Evolutionary conservation across 2,797 vertebrate genomes (phyloP).

Genomic region (Triplophysa bombifrons): DNA sequence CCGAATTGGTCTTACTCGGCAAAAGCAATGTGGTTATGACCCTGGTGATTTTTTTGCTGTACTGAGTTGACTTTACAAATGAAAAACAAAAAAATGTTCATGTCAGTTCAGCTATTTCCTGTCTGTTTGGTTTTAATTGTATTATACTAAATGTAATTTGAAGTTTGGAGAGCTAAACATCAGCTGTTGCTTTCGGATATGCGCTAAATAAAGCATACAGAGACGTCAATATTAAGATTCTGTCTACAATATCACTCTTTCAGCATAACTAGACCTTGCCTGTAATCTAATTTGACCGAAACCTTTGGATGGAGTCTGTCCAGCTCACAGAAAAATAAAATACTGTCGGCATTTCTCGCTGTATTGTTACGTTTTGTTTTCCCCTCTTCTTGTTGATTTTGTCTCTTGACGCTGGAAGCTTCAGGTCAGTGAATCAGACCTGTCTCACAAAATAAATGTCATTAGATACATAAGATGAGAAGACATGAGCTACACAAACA

Average conservation of each 20-base stretch:
- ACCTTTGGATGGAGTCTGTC: slow-evolving; percentile 24
- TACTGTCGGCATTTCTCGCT: slow-evolving; percentile 49
- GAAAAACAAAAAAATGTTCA: no score
- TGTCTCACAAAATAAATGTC: slow-evolving; percentile 21
- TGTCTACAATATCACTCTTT: neutral
- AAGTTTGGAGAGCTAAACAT: neutral
- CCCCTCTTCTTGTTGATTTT: slow-evolving; percentile 65
- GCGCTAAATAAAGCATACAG: neutral
- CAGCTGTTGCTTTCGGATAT: neutral
- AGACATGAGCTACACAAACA: neutral
- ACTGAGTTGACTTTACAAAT: no score
- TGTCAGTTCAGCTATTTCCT: no score
- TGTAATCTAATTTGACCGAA: neutral
- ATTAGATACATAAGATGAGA: slow-evolving; percentile 1
- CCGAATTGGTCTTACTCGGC: no score
- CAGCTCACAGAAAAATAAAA: slow-evolving; percentile 60
- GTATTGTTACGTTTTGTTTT: slow-evolving; percentile 56
- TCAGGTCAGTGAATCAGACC: slow-evolving; percentile 45
- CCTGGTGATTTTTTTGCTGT: no score
- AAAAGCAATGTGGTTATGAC: no score
- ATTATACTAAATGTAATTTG: neutral
- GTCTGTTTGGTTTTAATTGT: neutral
- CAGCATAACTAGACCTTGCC: neutral
- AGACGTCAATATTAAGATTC: neutral
- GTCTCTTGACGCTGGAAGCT: slow-evolving; percentile 59